These are phyloP conservation scores for Tenualosa ilisha DNA, from an alignment of 2,797 vertebrate genomes.

Conservation along the genomic window DNA sequence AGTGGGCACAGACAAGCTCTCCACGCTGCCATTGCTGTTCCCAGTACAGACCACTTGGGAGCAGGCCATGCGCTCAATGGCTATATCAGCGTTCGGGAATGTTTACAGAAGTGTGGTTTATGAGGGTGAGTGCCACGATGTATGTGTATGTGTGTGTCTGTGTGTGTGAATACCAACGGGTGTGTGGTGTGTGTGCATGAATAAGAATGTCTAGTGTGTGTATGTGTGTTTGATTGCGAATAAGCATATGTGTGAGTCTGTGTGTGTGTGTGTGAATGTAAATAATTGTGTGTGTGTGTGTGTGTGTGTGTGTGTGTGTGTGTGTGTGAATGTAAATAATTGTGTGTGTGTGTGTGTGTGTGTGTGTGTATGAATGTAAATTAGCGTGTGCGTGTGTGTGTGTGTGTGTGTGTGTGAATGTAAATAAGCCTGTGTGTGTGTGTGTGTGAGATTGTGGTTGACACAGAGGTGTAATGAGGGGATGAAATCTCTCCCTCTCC, in stretches of 20 bases:
- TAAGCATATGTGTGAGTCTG: neutral
- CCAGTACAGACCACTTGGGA: too few species aligned
- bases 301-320: neutral
- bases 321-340: too few species aligned
- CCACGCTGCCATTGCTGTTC: too few species aligned
- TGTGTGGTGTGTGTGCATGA: too few species aligned
- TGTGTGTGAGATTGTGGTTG: slow-evolving; percentile 20
- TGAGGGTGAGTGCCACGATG: too few species aligned
- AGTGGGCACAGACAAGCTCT: too few species aligned
- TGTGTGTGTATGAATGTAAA: neutral
- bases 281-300: neutral
- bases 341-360: neutral
- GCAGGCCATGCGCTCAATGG: too few species aligned
- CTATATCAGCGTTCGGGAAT: too few species aligned
- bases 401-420: neutral
- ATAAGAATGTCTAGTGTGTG: too few species aligned
- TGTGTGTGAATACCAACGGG: neutral
- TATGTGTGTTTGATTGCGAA: too few species aligned
- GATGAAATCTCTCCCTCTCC: slow-evolving; percentile 41
- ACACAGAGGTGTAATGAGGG: slow-evolving; percentile 46
- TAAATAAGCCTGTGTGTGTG: neutral
- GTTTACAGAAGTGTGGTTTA: too few species aligned
- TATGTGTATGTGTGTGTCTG: too few species aligned
- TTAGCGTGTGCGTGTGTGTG: neutral
- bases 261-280: neutral